These are phyloP conservation scores for Linyphia triangularis DNA, from an alignment of 2,888 invertebrate genomes.

Conservation along the genomic window DNA sequence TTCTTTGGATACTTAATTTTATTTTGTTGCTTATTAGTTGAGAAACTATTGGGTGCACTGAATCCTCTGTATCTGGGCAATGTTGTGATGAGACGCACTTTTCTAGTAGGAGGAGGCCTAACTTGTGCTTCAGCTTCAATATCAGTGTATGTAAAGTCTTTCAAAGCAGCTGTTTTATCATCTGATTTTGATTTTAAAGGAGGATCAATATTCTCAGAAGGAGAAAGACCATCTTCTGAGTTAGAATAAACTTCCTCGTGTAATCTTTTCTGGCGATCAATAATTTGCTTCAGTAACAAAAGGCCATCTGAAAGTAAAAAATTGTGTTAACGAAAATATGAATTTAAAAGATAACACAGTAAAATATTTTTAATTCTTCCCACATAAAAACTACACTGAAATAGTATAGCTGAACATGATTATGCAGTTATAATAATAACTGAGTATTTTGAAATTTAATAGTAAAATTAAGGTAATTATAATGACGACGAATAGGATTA, in stretches of 20 bases:
- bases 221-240: background rate
- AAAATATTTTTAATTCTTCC: no score
- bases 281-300: slow-evolving; percentile 30
- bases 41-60: slow-evolving; percentile 12
- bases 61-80: slow-evolving; percentile 57
- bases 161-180: background rate
- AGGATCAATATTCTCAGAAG: background rate
- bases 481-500: no score
- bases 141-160: background rate
- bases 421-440: no score
- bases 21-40: background rate
- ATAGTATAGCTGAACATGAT: no score
- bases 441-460: no score
- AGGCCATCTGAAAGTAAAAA: slow-evolving; percentile 19
- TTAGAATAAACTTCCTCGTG: slow-evolving; percentile 27
- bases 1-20: slow-evolving; percentile 3
- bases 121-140: slow-evolving; percentile 7
- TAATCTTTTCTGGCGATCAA: slow-evolving; percentile 48
- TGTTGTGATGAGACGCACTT: slow-evolving; percentile 32
- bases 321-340: background rate
- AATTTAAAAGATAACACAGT: no score
- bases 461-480: no score
- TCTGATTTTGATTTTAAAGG: background rate
- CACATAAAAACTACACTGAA: no score
- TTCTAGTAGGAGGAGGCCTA: slow-evolving; percentile 25